phyloP scores from a whole-genome alignment of 2,888 invertebrate genomes.

The Campoletis raptor region DNA sequence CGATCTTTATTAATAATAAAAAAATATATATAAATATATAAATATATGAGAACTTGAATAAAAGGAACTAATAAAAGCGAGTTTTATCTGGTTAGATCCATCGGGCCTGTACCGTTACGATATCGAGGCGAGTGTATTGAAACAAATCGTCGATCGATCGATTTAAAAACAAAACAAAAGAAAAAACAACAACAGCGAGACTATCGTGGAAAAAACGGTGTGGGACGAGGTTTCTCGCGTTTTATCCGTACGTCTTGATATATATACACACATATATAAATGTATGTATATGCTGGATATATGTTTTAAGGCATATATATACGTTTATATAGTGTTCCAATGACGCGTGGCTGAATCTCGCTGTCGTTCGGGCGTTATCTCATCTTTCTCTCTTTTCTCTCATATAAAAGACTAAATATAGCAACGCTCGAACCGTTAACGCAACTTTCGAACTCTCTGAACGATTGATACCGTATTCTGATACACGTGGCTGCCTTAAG shows the following conservation, averaged over 20 bases:
- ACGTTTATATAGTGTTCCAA: constrained; percentile 28
- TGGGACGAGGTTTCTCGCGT: constrained; percentile 8
- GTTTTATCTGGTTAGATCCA: constrained; percentile 21
- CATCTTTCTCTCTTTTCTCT: constrained; percentile 38
- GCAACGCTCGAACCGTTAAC: constrained; percentile 50
- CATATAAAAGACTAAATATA: constrained; percentile 64
- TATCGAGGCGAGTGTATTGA: constrained; percentile 4
- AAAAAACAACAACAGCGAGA: constrained; percentile 5
- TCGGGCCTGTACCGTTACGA: constrained; percentile 33
- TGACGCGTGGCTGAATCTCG: constrained; percentile 53
- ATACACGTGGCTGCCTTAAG: constrained; percentile 24
- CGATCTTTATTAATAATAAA: background rate
- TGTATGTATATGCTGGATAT: background rate
- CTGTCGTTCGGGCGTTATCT: constrained; percentile 58
- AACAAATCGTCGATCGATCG: constrained; percentile 35
- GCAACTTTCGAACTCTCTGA: constrained; percentile 27
- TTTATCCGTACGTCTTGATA: background rate
- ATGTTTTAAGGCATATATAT: background rate
- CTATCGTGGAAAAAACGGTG: constrained; percentile 9
- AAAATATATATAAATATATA: background rate
- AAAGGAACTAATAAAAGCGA: background rate
- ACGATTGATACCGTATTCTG: constrained; percentile 41
- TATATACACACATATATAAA: background rate
- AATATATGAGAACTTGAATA: no score
- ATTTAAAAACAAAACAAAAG: background rate